Evolutionary conservation across 2,113 vertebrate species (phyloP).

Genomic region (Zapornia atra): DNA sequence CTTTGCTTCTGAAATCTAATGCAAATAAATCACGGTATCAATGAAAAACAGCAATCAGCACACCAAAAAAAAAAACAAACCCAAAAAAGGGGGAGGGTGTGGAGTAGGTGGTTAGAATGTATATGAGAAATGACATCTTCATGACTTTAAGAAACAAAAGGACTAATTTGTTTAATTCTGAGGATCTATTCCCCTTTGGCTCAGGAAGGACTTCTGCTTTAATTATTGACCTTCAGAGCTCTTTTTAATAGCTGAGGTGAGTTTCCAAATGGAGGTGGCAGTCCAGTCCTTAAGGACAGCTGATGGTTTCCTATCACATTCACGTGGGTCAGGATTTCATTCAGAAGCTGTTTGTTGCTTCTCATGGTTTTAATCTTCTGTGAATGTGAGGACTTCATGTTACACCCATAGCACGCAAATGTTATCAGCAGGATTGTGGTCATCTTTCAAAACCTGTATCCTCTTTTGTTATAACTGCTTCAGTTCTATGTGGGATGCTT

Average conservation of each 20-base stretch:
- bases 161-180: background rate
- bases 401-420: background rate
- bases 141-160: background rate
- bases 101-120: background rate
- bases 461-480: background rate
- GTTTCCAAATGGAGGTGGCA: background rate
- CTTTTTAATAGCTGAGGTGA: background rate
- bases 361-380: background rate
- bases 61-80: background rate
- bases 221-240: background rate
- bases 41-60: background rate
- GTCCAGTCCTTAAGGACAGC: background rate
- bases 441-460: background rate
- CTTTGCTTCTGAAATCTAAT: background rate
- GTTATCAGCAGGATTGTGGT: background rate
- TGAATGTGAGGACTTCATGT: background rate
- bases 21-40: background rate
- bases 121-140: background rate
- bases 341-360: background rate
- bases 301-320: background rate
- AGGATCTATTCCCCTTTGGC: background rate
- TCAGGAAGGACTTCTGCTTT: background rate
- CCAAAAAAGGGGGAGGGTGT: fast-evolving
- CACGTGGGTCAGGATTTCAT: background rate
- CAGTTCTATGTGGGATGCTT: background rate